phyloP scores from a whole-genome alignment of 2,797 vertebrate genomes.

The Xenentodon cancila region DNA sequence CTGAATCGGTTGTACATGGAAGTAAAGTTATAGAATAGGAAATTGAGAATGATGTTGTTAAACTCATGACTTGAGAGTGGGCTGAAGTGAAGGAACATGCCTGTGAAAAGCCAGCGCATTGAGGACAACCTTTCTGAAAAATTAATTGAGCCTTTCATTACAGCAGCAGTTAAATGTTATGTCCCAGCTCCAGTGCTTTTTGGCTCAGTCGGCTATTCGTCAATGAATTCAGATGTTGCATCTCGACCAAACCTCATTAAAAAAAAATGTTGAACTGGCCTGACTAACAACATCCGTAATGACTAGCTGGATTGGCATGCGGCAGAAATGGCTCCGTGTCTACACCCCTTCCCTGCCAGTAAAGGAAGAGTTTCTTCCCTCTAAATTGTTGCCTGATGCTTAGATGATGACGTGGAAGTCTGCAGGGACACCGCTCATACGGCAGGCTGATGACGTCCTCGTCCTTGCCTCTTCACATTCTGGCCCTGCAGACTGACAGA shows the following conservation, averaged over 20 bases:
- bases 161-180: slow-evolving; percentile 29
- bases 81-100: slow-evolving; percentile 18
- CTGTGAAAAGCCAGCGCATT: slow-evolving; percentile 5
- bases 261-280: slow-evolving; percentile 47
- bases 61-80: slow-evolving; percentile 41
- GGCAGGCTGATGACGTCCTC: slow-evolving; percentile 30
- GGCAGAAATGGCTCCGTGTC: slow-evolving; percentile 59
- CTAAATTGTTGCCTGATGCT: slow-evolving; percentile 76
- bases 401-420: slow-evolving; percentile 60
- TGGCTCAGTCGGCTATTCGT: slow-evolving; percentile 35
- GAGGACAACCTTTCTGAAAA: slow-evolving; percentile 6
- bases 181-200: slow-evolving; percentile 11
- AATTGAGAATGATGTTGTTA: slow-evolving; percentile 69
- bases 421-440: slow-evolving; percentile 46
- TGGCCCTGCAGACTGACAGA: slow-evolving; percentile 20
- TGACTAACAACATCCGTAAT: slow-evolving; percentile 60
- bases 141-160: slow-evolving; percentile 18
- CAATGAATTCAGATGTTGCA: slow-evolving; percentile 50
- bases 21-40: slow-evolving; percentile 53
- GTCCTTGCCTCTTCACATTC: slow-evolving; percentile 32
- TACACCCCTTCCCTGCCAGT: slow-evolving; percentile 47
- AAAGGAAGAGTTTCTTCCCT: slow-evolving; percentile 58
- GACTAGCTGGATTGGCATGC: slow-evolving; percentile 61
- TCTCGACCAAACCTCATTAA: slow-evolving; percentile 48
- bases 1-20: slow-evolving; percentile 61